phyloP scores from a whole-genome alignment of 1,140 invertebrate species.

The Cydia fagiglandana region DNA sequence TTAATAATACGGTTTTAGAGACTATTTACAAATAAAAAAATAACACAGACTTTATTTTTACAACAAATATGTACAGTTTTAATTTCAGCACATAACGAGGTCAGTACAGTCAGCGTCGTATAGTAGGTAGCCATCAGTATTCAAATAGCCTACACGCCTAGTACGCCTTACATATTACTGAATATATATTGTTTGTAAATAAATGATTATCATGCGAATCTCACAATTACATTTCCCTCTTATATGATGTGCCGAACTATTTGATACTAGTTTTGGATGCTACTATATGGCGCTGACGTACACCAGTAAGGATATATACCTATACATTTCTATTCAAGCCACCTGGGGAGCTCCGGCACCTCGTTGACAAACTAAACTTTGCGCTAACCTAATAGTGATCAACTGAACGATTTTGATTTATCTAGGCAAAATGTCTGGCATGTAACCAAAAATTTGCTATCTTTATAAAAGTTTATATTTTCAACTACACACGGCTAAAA shows the following conservation, averaged over 20 bases:
- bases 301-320: slow-evolving; percentile 36
- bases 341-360: neutral
- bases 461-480: slow-evolving; percentile 48
- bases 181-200: no score
- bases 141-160: no score
- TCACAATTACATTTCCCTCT: no score
- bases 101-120: neutral
- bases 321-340: neutral
- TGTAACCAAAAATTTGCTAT: slow-evolving; percentile 59
- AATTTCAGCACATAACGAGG: slow-evolving; percentile 43
- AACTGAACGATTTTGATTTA: slow-evolving; percentile 48
- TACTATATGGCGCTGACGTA: no score
- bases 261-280: no score
- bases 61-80: slow-evolving; percentile 60
- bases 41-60: slow-evolving; percentile 42
- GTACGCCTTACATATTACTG: no score
- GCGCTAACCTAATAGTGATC: slow-evolving; percentile 36
- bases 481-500: slow-evolving; percentile 67
- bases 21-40: slow-evolving; percentile 55
- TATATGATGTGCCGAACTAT: no score
- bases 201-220: no score
- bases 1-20: neutral
- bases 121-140: no score
- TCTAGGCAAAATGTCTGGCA: slow-evolving; percentile 50
- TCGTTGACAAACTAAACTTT: slow-evolving; percentile 6